Conservation (phyloP, 2,797 vertebrate species). For the Vireo griseus region DNA sequence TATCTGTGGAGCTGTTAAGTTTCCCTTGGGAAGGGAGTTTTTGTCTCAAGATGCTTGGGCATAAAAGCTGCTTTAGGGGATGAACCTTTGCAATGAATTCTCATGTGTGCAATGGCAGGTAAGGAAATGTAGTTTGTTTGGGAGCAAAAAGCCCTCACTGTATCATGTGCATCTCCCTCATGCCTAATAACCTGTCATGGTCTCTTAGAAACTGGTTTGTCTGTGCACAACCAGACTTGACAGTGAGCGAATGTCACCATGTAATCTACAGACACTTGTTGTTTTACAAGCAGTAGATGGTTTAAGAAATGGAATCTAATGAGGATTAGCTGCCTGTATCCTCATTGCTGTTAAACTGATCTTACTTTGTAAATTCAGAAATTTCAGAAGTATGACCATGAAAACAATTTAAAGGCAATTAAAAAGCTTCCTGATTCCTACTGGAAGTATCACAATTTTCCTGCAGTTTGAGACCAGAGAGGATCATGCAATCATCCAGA, state of each 20-base stretch:
- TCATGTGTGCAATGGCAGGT: neutral
- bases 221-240: neutral
- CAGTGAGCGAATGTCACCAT: neutral
- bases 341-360: neutral
- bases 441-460: neutral
- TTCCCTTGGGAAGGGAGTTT: neutral
- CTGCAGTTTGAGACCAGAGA: neutral
- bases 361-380: neutral
- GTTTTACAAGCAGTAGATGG: neutral
- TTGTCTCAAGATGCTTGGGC: neutral
- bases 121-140: neutral
- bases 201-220: neutral
- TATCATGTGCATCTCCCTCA: neutral
- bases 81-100: neutral
- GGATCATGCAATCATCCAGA: neutral
- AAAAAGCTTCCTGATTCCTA: neutral
- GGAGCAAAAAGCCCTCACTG: neutral
- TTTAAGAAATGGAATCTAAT: neutral
- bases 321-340: neutral
- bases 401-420: neutral
- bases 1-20: fast-evolving
- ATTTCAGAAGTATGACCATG: neutral
- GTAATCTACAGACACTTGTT: neutral
- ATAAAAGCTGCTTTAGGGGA: neutral
- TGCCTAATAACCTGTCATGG: neutral